Conservation (phyloP, 2,888 invertebrate species). For the Amiota mariae region DNA sequence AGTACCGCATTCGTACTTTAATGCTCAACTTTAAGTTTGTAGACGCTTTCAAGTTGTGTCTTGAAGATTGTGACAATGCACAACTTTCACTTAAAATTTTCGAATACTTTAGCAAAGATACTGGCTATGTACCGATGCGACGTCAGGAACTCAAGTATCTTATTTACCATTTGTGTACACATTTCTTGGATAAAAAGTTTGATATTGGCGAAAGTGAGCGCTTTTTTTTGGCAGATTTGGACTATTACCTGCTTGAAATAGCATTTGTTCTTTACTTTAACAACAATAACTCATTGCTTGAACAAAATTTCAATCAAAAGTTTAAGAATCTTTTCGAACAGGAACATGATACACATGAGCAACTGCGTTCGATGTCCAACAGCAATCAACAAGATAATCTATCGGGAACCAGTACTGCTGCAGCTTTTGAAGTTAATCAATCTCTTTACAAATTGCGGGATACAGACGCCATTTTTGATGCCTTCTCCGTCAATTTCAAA, state of each 20-base stretch:
- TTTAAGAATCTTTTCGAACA: slow-evolving; percentile 66
- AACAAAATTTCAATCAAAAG: slow-evolving; percentile 71
- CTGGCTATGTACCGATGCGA: slow-evolving; percentile 72
- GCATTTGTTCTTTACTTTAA: slow-evolving; percentile 73
- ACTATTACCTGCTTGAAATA: slow-evolving; percentile 72
- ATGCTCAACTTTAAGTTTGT: slow-evolving; percentile 73
- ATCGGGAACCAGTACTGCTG: slow-evolving; percentile 32
- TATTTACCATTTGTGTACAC: slow-evolving; percentile 71
- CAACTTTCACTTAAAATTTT: slow-evolving; percentile 71
- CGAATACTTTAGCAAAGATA: slow-evolving; percentile 74
- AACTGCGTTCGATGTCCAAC: slow-evolving; percentile 28
- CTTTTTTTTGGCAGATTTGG: slow-evolving; percentile 72
- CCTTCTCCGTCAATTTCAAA: slow-evolving; percentile 72
- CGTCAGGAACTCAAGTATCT: slow-evolving; percentile 72
- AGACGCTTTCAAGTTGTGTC: slow-evolving; percentile 71
- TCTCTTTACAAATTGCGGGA: slow-evolving; percentile 63
- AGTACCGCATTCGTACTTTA: slow-evolving; percentile 71
- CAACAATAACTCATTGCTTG: slow-evolving; percentile 70
- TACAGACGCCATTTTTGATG: slow-evolving; percentile 72
- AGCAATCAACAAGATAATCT: slow-evolving; percentile 52
- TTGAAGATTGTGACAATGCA: slow-evolving; percentile 65
- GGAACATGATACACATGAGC: neutral
- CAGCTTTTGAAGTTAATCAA: slow-evolving; percentile 11
- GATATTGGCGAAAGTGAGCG: slow-evolving; percentile 71
- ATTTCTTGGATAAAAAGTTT: slow-evolving; percentile 69